A percentile compares a stretch with the other conserved stretches of the same genome.
These are phyloP conservation scores for Elmis aenea DNA, from an alignment of 2,888 invertebrate species.

Conservation along the genomic window DNA sequence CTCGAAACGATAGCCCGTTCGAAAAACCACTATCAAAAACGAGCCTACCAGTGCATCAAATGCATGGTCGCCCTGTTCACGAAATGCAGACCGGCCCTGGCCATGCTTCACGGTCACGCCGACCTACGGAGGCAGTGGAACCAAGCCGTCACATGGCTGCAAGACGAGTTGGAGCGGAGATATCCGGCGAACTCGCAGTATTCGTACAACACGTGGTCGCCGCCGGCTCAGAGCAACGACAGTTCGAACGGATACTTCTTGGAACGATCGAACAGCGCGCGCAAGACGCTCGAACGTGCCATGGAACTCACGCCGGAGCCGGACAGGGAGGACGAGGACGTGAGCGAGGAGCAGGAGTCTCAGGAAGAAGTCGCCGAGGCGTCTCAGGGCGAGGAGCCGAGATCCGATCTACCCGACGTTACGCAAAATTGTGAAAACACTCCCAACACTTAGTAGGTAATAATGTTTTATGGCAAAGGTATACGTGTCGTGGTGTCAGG, in stretches of 20 bases:
- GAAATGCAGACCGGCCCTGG: constrained; percentile 74
- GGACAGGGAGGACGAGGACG: constrained; percentile 44
- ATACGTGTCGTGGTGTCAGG: too few species aligned
- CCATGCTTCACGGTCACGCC: constrained; percentile 70
- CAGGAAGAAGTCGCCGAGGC: constrained; percentile 36
- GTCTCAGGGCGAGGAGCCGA: constrained; percentile 27
- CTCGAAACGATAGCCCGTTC: constrained; percentile 89
- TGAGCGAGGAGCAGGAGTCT: constrained; percentile 41
- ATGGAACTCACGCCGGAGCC: constrained; percentile 70
- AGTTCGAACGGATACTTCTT: constrained; percentile 91
- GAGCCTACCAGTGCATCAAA: constrained; percentile 96
- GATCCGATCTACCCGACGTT: constrained; percentile 35
- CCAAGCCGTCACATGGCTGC: constrained; percentile 88
- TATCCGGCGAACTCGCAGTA: constrained; percentile 64
- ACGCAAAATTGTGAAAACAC: constrained; percentile 35
- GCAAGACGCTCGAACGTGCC: constrained; percentile 78
- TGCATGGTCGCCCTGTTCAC: constrained; percentile 87
- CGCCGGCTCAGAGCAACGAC: constrained; percentile 91
- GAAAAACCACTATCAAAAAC: constrained; percentile 92
- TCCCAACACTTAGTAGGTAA: constrained; percentile 24
- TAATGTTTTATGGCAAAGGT: constrained; percentile 6
- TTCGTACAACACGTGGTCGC: constrained; percentile 90
- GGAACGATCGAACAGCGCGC: constrained; percentile 89
- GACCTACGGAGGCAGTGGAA: constrained; percentile 84
- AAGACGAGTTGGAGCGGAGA: constrained; percentile 85